Evolutionary conservation across 2,888 invertebrate species (phyloP).

Genomic region (Dione juno): DNA sequence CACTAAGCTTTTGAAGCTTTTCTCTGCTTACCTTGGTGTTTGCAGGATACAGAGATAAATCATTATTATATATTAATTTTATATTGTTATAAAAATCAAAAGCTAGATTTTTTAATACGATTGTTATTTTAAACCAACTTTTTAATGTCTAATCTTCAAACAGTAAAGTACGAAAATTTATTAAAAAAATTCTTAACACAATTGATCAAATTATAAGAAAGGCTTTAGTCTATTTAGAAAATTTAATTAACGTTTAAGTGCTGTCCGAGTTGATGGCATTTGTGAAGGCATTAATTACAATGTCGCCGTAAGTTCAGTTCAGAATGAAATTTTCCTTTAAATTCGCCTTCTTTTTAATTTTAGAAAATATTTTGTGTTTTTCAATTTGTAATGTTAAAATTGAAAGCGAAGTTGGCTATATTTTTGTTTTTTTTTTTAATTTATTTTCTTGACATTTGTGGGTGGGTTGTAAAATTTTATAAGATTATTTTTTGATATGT

Average conservation of each 20-base stretch:
- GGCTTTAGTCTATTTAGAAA: conserved; percentile 26
- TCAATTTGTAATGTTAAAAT: background rate
- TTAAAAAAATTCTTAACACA: conserved; percentile 1
- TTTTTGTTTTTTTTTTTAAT: too few relatives aligned
- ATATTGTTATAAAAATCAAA: too few relatives aligned
- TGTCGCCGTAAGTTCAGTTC: conserved; percentile 3
- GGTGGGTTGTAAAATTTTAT: too few relatives aligned
- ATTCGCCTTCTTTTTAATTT: conserved; percentile 6
- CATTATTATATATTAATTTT: too few relatives aligned
- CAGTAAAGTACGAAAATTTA: background rate
- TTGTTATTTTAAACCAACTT: too few relatives aligned
- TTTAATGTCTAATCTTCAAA: too few relatives aligned
- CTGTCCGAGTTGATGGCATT: conserved; percentile 26
- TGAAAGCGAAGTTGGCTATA: too few relatives aligned
- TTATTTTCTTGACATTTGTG: too few relatives aligned
- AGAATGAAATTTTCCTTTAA: conserved; percentile 7
- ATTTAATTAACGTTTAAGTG: conserved; percentile 30
- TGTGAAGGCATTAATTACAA: conserved; percentile 30
- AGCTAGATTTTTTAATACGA: too few relatives aligned
- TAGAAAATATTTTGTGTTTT: conserved; percentile 22
- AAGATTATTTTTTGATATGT: too few relatives aligned
- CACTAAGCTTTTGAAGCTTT: too few relatives aligned
- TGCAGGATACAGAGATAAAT: too few relatives aligned
- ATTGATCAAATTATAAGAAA: conserved; percentile 13
- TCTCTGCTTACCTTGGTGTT: background rate